Percentiles rank a stretch among this genome's conserved stretches.
phyloP scores from a whole-genome alignment of 2,888 invertebrate species.

The Ypsolopha sequella region DNA sequence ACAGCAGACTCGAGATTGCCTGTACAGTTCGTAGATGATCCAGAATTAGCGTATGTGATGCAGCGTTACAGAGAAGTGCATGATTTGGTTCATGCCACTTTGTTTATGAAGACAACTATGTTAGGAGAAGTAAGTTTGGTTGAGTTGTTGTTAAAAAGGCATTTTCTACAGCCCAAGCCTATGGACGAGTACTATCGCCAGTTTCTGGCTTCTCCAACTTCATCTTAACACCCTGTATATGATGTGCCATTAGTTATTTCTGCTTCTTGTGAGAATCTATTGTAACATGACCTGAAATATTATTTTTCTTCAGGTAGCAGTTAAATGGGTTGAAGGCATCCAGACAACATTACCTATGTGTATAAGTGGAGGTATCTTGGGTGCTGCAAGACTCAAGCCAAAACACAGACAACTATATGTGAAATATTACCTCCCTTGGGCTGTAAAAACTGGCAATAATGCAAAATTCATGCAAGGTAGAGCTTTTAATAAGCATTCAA shows the following conservation, averaged over 20 bases:
- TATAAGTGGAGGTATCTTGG: conserved; percentile 91
- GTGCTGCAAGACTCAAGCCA: conserved; percentile 86
- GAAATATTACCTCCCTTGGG: conserved; percentile 87
- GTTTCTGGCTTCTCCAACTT: too few relatives aligned
- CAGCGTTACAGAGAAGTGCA: conserved; percentile 97
- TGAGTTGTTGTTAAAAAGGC: too few relatives aligned
- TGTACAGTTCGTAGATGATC: conserved; percentile 92
- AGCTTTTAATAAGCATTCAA: too few relatives aligned
- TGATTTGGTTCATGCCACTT: conserved; percentile 91
- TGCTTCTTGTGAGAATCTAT: too few relatives aligned
- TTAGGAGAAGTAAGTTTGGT: conserved; percentile 73
- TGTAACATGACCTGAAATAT: too few relatives aligned
- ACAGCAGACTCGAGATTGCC: conserved; percentile 92
- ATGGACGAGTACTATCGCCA: too few relatives aligned
- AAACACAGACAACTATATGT: conserved; percentile 86
- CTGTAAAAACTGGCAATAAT: conserved; percentile 80
- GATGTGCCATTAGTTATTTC: too few relatives aligned
- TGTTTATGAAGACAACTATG: conserved; percentile 96
- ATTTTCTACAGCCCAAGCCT: too few relatives aligned
- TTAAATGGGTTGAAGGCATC: conserved; percentile 98
- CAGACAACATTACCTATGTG: conserved; percentile 98
- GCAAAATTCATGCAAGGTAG: conserved; percentile 84
- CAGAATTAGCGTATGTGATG: conserved; percentile 94
- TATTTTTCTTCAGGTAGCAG: conserved; percentile 77
- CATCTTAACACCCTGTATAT: too few relatives aligned